A percentile compares a stretch with the other conserved stretches of the same genome.
These are phyloP conservation scores for Dendroctonus valens DNA, from an alignment of 1,140 invertebrate species.

Conservation along the genomic window DNA sequence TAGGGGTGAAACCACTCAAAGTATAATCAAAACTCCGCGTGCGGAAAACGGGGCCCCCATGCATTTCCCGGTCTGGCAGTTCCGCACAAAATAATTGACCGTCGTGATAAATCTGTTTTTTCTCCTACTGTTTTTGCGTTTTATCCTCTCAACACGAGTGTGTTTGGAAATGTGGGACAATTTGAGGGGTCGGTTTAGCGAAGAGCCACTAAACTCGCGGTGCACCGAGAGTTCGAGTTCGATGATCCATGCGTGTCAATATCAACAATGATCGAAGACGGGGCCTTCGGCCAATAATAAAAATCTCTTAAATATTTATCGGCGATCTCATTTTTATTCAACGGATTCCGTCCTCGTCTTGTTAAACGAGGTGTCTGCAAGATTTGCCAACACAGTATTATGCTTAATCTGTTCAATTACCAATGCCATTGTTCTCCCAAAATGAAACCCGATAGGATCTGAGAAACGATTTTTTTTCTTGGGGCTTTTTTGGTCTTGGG, in stretches of 20 bases:
- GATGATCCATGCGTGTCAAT: too few species aligned
- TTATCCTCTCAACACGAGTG: background rate
- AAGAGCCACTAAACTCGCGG: background rate
- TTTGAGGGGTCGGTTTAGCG: background rate
- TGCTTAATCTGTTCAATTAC: slow-evolving; percentile 31
- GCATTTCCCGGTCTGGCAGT: slow-evolving; percentile 26
- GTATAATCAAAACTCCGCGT: slow-evolving; percentile 50
- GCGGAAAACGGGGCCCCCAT: slow-evolving; percentile 31
- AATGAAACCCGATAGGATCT: slow-evolving; percentile 27
- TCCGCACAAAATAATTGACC: slow-evolving; percentile 30
- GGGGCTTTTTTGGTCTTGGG: slow-evolving; percentile 3
- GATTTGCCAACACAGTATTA: slow-evolving; percentile 31
- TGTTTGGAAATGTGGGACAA: background rate
- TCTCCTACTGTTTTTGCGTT: slow-evolving; percentile 7
- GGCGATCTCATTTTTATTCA: slow-evolving; percentile 29
- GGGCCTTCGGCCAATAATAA: slow-evolving; percentile 14
- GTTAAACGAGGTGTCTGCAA: slow-evolving; percentile 32
- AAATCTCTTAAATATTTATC: slow-evolving; percentile 30
- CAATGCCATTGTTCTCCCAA: slow-evolving; percentile 25
- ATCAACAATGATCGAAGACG: too few species aligned
- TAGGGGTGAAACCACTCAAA: slow-evolving; percentile 53
- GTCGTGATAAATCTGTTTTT: slow-evolving; percentile 30
- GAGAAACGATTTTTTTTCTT: slow-evolving; percentile 10
- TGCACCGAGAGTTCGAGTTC: background rate
- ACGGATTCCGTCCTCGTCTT: slow-evolving; percentile 24